These are phyloP conservation scores for Pteropus rufus DNA, from an alignment of 2,797 vertebrate genomes.

Conservation along the genomic window DNA sequence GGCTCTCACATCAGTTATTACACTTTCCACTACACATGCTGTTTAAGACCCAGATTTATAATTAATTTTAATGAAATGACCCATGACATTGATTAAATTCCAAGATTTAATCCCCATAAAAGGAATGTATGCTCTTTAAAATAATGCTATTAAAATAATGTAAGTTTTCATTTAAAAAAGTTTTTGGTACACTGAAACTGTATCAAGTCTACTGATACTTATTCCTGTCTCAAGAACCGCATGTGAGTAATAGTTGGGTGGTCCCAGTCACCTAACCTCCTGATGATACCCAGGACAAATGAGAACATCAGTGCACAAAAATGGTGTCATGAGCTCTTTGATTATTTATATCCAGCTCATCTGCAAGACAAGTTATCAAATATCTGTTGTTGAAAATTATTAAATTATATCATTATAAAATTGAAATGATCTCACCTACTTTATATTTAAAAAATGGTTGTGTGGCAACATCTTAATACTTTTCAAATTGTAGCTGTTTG, in stretches of 20 bases:
- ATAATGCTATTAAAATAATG: not conserved
- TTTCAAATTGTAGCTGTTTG: not conserved
- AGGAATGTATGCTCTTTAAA: not conserved
- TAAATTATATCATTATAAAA: not conserved
- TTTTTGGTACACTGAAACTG: not conserved
- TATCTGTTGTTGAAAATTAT: not conserved
- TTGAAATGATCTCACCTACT: constrained; percentile 49
- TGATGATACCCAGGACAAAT: not conserved
- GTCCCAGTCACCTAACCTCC: not conserved
- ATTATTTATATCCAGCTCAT: not conserved
- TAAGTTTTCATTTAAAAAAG: not conserved
- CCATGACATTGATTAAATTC: not conserved
- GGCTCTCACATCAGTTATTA: not conserved
- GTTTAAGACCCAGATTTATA: not conserved
- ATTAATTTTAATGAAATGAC: not conserved
- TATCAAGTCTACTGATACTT: not conserved
- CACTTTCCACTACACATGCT: not conserved
- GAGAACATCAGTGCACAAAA: not conserved
- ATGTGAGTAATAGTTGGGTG: not conserved
- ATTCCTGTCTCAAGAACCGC: not conserved
- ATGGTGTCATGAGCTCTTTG: not conserved
- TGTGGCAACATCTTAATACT: not conserved
- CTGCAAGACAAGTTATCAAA: not conserved
- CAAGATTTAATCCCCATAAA: not conserved
- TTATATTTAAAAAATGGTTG: not conserved